A percentile compares a stretch with the other conserved stretches of the same genome.
Conservation (phyloP, 2,113 vertebrate genomes). For the Pterocles gutturalis region DNA sequence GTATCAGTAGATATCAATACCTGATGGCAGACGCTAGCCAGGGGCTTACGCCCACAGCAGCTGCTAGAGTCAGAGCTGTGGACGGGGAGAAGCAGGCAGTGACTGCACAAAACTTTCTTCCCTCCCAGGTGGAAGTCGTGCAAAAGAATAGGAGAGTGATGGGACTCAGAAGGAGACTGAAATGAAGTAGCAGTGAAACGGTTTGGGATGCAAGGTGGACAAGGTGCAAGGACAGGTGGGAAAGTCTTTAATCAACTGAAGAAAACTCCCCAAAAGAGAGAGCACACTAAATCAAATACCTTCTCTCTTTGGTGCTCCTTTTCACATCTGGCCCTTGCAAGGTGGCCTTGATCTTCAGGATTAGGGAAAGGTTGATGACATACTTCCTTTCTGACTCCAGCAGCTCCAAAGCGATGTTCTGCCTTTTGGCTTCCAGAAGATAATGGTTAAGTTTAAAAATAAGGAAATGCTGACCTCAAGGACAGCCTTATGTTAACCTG, state of each 20-base stretch:
- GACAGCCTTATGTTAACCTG: background rate
- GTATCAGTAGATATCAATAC: background rate
- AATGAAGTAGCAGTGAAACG: background rate
- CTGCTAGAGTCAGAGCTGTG: background rate
- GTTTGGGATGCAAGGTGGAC: background rate
- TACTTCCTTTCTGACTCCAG: constrained; percentile 96
- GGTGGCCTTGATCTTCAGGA: constrained; percentile 94
- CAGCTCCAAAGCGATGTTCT: constrained; percentile 91
- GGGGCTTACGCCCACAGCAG: background rate
- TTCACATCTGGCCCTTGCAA: constrained; percentile 89
- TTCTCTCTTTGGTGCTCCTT: constrained; percentile 88
- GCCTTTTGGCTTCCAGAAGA: constrained; percentile 86
- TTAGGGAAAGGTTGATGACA: constrained; percentile 90
- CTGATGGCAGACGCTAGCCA: background rate
- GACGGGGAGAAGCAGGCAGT: background rate
- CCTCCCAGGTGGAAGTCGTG: background rate
- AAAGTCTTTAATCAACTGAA: background rate
- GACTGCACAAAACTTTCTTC: background rate
- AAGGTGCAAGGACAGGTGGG: background rate
- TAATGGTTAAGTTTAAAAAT: constrained; percentile 28
- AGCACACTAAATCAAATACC: constrained; percentile 77
- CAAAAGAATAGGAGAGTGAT: background rate
- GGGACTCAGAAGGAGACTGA: background rate
- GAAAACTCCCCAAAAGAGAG: constrained; percentile 4
- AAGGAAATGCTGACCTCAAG: background rate